Evolutionary conservation across 2,888 invertebrate genomes (phyloP), one percentile per base, ranked within the genome.

Genomic region (Drosophila infuscata): DNA sequence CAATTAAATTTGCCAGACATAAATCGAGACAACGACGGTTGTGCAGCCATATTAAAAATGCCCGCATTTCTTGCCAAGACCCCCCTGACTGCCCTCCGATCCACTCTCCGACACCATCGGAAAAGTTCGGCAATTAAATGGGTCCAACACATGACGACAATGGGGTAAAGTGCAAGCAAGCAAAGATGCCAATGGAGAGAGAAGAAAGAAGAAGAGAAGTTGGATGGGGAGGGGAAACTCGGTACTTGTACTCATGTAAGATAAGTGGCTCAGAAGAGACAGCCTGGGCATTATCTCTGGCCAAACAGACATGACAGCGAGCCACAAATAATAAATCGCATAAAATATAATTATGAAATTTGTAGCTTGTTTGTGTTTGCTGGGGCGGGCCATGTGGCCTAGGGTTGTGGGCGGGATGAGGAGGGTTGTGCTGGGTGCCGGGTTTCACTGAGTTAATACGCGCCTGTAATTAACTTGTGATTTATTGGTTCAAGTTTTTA

Each of bases 271-370:
- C 46, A 36, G 33, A 81, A 76, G 43, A 81, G 72, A 82, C 71
- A 63, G 76, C 76, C 61, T 60, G 69, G 62, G 74, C 82, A 90
- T 91, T 92, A 90, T 91, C 91, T 90, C 63, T 79, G 76, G 59
- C 78, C 91, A 91, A 91, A 89, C 91, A 91, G 88, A 88, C 88
- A 83, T 83, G 81, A 82, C 74, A 74, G 78, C 80, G 65, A 81
- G 80, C 70, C 79, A 90, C 90, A 91, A 90, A 91, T 91, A 91
- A 90, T 91, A 91, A 89, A 90, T 82, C 89, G 82, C 89, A 91
- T 89, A 88, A 91, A 92, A 91, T 91, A 91, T 91, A 92, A 92
- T 92, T 91, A 91, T 91, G 89, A 82, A 86, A 89, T 90, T 88
- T 88, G 88, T 90, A 74, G 89, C 87, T 68, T 71, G 51, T 74